These are phyloP conservation scores for Proteles cristata DNA, from an alignment of 2,113 vertebrate species.

Conservation along the genomic window DNA sequence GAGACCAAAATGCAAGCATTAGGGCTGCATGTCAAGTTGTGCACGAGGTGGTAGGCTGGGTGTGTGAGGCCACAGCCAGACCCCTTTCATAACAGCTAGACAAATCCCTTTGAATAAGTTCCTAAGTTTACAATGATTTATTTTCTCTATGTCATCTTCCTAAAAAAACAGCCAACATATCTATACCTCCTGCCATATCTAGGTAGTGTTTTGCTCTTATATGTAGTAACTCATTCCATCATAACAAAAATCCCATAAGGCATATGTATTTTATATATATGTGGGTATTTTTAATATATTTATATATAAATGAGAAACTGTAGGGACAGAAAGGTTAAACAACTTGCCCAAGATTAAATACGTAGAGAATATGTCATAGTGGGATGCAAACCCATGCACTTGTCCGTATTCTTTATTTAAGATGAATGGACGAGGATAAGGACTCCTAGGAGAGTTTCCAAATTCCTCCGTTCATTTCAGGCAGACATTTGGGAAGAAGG, in stretches of 20 bases:
- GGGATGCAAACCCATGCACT: not conserved
- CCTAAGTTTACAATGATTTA: not conserved
- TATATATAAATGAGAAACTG: not conserved
- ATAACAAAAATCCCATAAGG: not conserved
- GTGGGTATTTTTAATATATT: not conserved
- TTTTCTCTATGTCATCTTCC: conserved; percentile 43
- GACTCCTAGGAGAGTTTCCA: not conserved
- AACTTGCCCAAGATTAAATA: not conserved
- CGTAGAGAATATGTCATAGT: not conserved
- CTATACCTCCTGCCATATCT: not conserved
- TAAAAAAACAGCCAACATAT: not conserved
- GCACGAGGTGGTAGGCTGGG: not conserved
- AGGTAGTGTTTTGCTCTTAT: not conserved
- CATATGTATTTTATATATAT: not conserved
- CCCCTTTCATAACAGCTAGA: not conserved
- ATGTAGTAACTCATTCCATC: not conserved
- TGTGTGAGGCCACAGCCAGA: not conserved
- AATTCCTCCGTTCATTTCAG: not conserved
- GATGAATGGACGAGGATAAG: not conserved
- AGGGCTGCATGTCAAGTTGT: not conserved
- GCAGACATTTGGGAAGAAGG: not conserved
- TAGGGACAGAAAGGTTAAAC: not conserved
- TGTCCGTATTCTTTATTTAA: conserved; percentile 38
- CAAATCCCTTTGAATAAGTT: not conserved
- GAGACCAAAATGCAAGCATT: not conserved